Percentiles rank a stretch among this genome's conserved stretches.
phyloP scores from a whole-genome alignment of 2,797 vertebrate genomes.

The Coregonus suidteri region DNA sequence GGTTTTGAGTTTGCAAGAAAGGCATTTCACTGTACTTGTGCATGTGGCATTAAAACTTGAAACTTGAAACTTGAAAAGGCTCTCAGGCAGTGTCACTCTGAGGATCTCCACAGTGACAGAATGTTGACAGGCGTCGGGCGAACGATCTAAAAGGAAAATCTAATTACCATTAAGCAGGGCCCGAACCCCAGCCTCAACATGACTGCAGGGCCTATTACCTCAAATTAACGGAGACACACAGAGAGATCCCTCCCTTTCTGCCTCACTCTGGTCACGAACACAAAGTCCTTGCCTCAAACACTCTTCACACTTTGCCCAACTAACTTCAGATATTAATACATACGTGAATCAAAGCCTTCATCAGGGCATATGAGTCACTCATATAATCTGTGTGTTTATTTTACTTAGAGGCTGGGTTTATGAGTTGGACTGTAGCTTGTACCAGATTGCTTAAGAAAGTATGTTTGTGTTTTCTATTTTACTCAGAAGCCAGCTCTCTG shows the following conservation, averaged over 20 bases:
- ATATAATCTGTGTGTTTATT: constrained; percentile 24
- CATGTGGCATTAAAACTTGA: too few relatives aligned
- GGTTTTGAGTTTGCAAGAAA: too few relatives aligned
- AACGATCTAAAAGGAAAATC: constrained; percentile 66
- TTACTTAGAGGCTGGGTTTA: constrained; percentile 13
- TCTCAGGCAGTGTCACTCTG: constrained; percentile 62
- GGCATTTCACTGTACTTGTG: too few relatives aligned
- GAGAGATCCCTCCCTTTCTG: constrained; percentile 21
- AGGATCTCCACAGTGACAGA: constrained; percentile 59
- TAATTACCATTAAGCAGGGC: constrained; percentile 67
- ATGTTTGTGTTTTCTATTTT: neutral
- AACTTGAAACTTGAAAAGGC: constrained; percentile 32
- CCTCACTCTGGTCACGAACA: constrained; percentile 39
- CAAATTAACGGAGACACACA: constrained; percentile 57
- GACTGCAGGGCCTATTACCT: constrained; percentile 63
- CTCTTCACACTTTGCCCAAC: constrained; percentile 47
- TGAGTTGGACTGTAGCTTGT: neutral
- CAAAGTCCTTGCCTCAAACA: constrained; percentile 60
- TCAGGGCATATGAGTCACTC: constrained; percentile 18
- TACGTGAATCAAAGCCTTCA: constrained; percentile 40
- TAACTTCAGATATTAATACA: constrained; percentile 24
- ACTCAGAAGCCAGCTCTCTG: neutral
- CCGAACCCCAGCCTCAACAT: constrained; percentile 47
- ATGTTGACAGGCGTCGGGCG: constrained; percentile 62
- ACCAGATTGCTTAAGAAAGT: neutral